phyloP scores from a whole-genome alignment of 2,797 vertebrate genomes.

The Neosalanx taihuensis region DNA sequence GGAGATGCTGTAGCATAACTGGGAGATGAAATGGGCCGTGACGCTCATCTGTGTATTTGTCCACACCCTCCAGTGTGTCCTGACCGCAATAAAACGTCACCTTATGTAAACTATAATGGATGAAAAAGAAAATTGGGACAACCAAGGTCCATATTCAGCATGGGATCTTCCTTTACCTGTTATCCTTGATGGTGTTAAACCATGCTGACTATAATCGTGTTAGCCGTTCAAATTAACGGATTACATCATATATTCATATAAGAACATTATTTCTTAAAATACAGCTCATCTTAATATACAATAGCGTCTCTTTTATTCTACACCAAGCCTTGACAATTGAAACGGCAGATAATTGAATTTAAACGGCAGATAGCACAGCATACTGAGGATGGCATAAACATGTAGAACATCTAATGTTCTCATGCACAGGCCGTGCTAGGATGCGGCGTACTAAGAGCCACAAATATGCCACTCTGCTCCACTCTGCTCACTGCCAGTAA shows the following conservation, averaged over 20 bases:
- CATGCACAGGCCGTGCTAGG: conserved; percentile 12
- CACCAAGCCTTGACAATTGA: too few species aligned
- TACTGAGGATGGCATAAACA: conserved; percentile 3
- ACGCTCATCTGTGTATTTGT: conserved; percentile 30
- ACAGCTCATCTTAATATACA: too few species aligned
- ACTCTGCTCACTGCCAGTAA: conserved; percentile 21
- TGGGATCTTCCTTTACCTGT: not conserved
- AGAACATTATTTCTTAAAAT: too few species aligned
- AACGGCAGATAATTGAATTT: not conserved
- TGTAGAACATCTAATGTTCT: not conserved
- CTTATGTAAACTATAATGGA: conserved; percentile 31
- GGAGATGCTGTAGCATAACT: conserved; percentile 14
- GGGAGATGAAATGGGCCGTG: conserved; percentile 24
- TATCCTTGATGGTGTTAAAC: not conserved
- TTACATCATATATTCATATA: too few species aligned
- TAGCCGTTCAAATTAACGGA: not conserved
- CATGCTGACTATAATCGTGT: not conserved
- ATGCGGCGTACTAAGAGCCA: not conserved
- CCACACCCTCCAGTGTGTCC: conserved; percentile 35
- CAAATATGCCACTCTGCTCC: not conserved
- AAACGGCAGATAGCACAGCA: not conserved
- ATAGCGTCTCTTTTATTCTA: too few species aligned
- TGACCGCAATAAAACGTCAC: conserved; percentile 26
- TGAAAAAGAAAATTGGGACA: conserved; percentile 9
- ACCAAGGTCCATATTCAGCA: not conserved